Evolutionary conservation across 2,797 vertebrate genomes (phyloP).

Genomic region (Rhadinocentrus ornatus): DNA sequence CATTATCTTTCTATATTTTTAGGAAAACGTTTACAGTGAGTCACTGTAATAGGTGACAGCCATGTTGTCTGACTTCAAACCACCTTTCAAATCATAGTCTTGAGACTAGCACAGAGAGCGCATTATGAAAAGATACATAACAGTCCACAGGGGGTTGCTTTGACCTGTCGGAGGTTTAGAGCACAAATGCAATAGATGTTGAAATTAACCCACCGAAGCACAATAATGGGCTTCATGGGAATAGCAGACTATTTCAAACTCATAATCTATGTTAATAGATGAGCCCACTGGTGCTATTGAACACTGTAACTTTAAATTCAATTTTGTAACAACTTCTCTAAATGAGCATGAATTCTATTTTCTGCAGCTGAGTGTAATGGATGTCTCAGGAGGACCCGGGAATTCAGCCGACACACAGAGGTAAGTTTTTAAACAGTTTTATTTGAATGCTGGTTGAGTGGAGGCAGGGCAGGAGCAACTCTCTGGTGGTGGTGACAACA

Average conservation of each 20-base stretch:
- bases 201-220: constrained; percentile 51
- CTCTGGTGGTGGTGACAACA: too few species aligned
- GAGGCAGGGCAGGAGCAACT: too few species aligned
- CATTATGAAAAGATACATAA: constrained; percentile 25
- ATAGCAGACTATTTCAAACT: constrained; percentile 51
- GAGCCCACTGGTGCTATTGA: constrained; percentile 54
- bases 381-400: too few species aligned
- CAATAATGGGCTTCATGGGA: constrained; percentile 49
- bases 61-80: not conserved
- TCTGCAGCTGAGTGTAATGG: constrained; percentile 12
- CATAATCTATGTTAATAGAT: constrained; percentile 52
- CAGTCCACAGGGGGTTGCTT: constrained; percentile 28
- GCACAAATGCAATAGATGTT: constrained; percentile 21
- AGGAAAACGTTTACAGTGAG: not conserved
- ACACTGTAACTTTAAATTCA: constrained; percentile 67
- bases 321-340: constrained; percentile 55
- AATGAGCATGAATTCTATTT: constrained; percentile 35
- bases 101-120: constrained; percentile 14
- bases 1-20: constrained; percentile 32
- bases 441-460: too few species aligned
- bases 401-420: too few species aligned
- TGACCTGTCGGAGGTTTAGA: constrained; percentile 30
- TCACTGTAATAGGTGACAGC: constrained; percentile 11
- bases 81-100: not conserved
- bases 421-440: too few species aligned